These are phyloP conservation scores for Sinelater perroti DNA, from an alignment of 2,888 invertebrate genomes.

Conservation along the genomic window DNA sequence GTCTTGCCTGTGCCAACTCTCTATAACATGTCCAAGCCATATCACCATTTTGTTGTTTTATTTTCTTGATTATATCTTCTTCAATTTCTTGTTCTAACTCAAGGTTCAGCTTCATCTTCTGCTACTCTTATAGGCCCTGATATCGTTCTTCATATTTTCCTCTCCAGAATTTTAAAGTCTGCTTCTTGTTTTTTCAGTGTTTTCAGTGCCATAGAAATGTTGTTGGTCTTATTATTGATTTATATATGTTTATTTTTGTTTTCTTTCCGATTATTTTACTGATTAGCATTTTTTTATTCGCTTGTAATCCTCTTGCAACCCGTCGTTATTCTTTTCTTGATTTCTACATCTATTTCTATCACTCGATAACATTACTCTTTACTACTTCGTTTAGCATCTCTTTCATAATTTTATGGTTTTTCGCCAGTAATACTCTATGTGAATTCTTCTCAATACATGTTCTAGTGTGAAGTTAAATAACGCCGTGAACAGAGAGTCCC, in stretches of 20 bases:
- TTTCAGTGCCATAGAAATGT: no score
- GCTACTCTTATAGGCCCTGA: no score
- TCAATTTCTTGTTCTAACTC: not conserved
- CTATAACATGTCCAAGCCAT: not conserved
- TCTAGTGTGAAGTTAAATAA: conserved; percentile 6
- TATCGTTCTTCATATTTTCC: no score
- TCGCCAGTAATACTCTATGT: not conserved
- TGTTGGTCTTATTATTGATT: conserved; percentile 2
- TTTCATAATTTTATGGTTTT: not conserved
- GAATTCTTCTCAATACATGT: not conserved
- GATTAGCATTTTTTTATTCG: no score
- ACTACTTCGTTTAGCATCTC: not conserved
- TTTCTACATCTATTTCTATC: conserved; percentile 2
- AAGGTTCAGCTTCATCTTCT: not conserved
- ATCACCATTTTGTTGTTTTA: not conserved
- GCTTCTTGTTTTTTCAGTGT: no score
- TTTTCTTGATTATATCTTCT: not conserved
- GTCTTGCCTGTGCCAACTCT: not conserved
- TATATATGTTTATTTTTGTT: no score
- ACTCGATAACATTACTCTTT: conserved; percentile 1
- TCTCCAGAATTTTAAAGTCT: no score
- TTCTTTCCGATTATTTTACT: not conserved
- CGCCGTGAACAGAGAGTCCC: not conserved
- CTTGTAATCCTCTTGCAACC: not conserved
- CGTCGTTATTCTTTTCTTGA: not conserved